These are phyloP conservation scores for Picathartes gymnocephalus DNA, from an alignment of 2,113 vertebrate genomes.

Conservation along the genomic window DNA sequence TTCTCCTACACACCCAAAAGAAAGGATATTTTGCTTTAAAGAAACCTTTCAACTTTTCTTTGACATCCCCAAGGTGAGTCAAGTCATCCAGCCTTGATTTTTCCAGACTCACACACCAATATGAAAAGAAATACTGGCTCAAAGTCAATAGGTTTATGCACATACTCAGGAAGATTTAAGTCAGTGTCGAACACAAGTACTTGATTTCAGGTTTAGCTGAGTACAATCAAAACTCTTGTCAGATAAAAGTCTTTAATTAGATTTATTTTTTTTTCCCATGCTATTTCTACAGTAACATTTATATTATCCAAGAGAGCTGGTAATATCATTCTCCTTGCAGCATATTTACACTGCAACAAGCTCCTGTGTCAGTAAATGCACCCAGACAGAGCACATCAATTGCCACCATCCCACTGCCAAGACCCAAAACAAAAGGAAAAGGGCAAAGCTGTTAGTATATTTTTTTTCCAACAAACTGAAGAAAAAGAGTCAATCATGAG, in stretches of 20 bases:
- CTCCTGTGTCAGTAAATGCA: background rate
- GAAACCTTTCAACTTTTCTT: background rate
- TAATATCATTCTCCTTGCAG: background rate
- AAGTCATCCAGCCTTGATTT: background rate
- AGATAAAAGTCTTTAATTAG: constrained; percentile 27
- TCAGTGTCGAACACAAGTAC: background rate
- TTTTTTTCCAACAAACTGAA: background rate
- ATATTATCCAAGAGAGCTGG: background rate
- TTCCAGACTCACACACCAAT: background rate
- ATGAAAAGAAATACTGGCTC: background rate
- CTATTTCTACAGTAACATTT: background rate
- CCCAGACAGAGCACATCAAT: background rate
- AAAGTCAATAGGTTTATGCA: constrained; percentile 1
- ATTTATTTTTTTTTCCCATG: constrained; percentile 15
- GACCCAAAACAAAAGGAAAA: background rate
- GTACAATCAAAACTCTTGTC: constrained; percentile 18
- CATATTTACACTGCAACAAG: background rate
- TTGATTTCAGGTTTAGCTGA: constrained; percentile 7
- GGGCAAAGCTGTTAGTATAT: background rate
- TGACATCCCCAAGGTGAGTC: background rate
- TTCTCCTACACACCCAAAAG: background rate
- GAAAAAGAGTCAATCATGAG: background rate
- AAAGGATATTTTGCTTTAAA: background rate
- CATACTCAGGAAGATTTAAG: constrained; percentile 11
- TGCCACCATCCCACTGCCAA: background rate